phyloP scores from a whole-genome alignment of 2,797 vertebrate species.

The Rhinella marina region DNA sequence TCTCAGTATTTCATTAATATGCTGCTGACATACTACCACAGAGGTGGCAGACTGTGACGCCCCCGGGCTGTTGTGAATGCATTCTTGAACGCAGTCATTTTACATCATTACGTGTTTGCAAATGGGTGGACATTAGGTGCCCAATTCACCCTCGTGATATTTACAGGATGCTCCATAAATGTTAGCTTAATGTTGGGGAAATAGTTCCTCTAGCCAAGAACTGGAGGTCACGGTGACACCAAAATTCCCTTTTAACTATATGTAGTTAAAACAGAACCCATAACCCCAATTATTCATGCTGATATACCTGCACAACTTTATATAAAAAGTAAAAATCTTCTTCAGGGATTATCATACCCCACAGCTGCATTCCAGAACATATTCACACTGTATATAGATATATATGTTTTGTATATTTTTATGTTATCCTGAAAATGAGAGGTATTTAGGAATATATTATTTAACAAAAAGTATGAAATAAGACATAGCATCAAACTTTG shows the following conservation, averaged over 20 bases:
- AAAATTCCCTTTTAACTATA: not conserved
- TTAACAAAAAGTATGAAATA: not conserved
- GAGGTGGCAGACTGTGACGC: conserved; percentile 8
- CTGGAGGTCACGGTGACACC: conserved; percentile 14
- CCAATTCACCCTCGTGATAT: conserved; percentile 15
- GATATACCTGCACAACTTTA: not conserved
- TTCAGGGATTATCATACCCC: not conserved
- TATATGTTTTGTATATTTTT: not conserved
- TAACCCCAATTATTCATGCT: not conserved
- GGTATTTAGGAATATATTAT: not conserved
- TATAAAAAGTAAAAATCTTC: conserved; percentile 20
- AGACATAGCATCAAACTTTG: not conserved
- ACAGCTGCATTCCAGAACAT: not conserved
- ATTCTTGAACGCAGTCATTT: conserved; percentile 22
- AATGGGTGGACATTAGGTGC: not conserved
- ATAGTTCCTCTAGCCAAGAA: not conserved
- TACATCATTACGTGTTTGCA: conserved; percentile 29
- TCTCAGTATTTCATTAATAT: not conserved
- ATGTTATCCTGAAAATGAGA: not conserved
- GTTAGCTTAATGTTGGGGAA: conserved; percentile 42
- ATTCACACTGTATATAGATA: not conserved
- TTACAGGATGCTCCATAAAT: conserved; percentile 42
- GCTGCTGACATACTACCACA: not conserved
- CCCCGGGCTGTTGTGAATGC: not conserved
- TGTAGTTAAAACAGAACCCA: not conserved